Conservation (phyloP, 2,113 vertebrate species). For the Romanogobio albipinnatus region DNA sequence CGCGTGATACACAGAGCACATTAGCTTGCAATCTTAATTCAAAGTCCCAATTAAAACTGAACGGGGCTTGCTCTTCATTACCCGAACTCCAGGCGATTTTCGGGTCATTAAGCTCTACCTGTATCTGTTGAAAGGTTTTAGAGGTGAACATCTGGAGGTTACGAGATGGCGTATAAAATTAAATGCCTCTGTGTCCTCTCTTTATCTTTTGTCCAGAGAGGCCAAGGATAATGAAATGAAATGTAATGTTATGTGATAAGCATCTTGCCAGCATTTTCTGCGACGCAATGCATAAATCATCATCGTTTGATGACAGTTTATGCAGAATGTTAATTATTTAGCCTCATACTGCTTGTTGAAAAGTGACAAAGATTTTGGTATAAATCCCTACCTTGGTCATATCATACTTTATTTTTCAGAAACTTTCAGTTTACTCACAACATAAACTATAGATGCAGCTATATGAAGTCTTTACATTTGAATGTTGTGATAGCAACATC, state of each 20-base stretch:
- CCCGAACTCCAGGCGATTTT: conserved; percentile 75
- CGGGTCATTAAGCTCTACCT: conserved; percentile 78
- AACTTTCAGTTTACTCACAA: not conserved
- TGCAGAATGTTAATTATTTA: not conserved
- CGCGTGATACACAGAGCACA: conserved; percentile 73
- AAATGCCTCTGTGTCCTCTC: conserved; percentile 70
- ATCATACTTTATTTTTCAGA: not conserved
- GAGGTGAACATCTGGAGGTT: conserved; percentile 82
- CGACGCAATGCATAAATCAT: not conserved
- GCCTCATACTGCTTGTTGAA: not conserved
- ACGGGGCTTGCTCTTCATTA: conserved; percentile 81
- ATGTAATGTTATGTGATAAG: conserved; percentile 63
- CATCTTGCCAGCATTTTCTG: conserved; percentile 55
- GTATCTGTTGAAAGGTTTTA: conserved; percentile 75
- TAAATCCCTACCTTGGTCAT: not conserved
- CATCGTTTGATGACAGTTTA: not conserved
- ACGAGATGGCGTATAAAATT: conserved; percentile 78
- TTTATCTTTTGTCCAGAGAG: conserved; percentile 73
- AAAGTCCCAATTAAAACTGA: conserved; percentile 81
- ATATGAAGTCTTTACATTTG: conserved; percentile 30
- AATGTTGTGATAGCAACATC: conserved; percentile 33
- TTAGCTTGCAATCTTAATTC: conserved; percentile 77
- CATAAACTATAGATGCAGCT: conserved; percentile 12
- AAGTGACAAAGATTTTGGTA: not conserved
- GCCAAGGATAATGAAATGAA: conserved; percentile 67